Evolutionary conservation across 1,140 invertebrate species (phyloP), one percentile per base, ranked within the genome.

Genomic region (Atta cephalotes): DNA sequence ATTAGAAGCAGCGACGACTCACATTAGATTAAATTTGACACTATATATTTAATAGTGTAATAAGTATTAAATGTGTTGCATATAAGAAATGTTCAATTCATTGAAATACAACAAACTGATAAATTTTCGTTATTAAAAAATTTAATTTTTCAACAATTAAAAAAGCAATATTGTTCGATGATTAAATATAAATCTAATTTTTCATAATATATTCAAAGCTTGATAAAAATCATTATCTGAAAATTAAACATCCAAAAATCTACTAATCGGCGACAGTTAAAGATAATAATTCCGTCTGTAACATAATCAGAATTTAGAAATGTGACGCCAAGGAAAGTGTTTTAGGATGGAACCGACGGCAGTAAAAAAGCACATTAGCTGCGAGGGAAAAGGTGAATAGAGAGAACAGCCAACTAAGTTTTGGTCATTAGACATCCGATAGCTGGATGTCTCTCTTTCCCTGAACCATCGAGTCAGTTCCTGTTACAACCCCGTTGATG

Each of bases 341-440:
- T 58, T 56, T 49, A 39, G 21, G 16, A 39, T 25, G 25, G 31
- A 10, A 51, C 9, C 14, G 25, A 14, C 21, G 14, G 86, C 9
- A 18, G 14, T 16, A 6, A 90, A 88, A 77, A 90, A 82, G 62
- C n/a, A 28, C 87, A 86, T 88, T 86, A 88, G 49, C 31, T 16
- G 6, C 51, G 58, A 71, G 58, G 78, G 77, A 82, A 77, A 85
- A n/a, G 3, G 10, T 66, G 53, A 81, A 87, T 49, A 60, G 21
- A 74, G 39, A 45, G 39, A 45, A 45, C 14, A 45, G 72, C 53
- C n/a, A 53, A 18, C 66, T 9, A 86, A 82, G 60, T 77, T 58
- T 71, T 31, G 70, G 39, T 89, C 81, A 77, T 89, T 87, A 87
- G 89, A 86, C 89, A 90, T 81, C 28, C 71, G 85, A 90, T 90